Evolutionary conservation across 1,140 invertebrate species (phyloP).

Genomic region (Scaptomyza pallida): DNA sequence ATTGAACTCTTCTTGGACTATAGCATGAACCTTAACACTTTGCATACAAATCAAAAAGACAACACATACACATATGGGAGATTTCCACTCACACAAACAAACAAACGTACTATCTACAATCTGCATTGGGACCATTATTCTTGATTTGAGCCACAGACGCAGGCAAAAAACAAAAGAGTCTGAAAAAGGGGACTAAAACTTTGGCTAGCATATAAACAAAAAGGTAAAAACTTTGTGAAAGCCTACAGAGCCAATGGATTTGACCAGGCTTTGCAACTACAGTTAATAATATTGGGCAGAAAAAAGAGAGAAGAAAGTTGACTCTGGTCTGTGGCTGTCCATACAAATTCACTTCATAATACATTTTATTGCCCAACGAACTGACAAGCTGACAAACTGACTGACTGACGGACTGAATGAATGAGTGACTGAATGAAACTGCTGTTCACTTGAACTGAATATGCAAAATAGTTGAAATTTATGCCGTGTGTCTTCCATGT

Average conservation of each 20-base stretch:
- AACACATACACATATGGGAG: slow-evolving; percentile 14
- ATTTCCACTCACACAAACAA: slow-evolving; percentile 35
- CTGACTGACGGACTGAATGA: slow-evolving; percentile 27
- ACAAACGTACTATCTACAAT: slow-evolving; percentile 53
- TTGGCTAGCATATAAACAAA: slow-evolving; percentile 53
- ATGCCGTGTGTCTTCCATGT: slow-evolving; percentile 54
- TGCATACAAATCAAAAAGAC: slow-evolving; percentile 77
- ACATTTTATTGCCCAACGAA: slow-evolving; percentile 54
- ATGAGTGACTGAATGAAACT: slow-evolving; percentile 26
- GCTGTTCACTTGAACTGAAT: slow-evolving; percentile 32
- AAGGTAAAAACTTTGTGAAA: slow-evolving; percentile 61
- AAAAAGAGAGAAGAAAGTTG: slow-evolving; percentile 28
- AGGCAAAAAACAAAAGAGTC: neutral
- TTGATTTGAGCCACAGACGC: slow-evolving; percentile 57
- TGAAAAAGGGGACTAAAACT: slow-evolving; percentile 20
- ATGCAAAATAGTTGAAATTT: slow-evolving; percentile 69
- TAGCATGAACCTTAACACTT: slow-evolving; percentile 66
- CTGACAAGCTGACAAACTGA: slow-evolving; percentile 34
- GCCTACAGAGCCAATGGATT: slow-evolving; percentile 47
- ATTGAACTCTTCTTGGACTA: slow-evolving; percentile 60
- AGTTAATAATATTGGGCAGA: slow-evolving; percentile 69
- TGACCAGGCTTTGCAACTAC: slow-evolving; percentile 65
- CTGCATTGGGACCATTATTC: slow-evolving; percentile 76
- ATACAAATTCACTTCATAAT: slow-evolving; percentile 51
- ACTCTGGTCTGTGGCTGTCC: slow-evolving; percentile 17